Base-by-base conservation (phyloP, 2,797 vertebrate genomes). In the Oryzias sinensis region DNA sequence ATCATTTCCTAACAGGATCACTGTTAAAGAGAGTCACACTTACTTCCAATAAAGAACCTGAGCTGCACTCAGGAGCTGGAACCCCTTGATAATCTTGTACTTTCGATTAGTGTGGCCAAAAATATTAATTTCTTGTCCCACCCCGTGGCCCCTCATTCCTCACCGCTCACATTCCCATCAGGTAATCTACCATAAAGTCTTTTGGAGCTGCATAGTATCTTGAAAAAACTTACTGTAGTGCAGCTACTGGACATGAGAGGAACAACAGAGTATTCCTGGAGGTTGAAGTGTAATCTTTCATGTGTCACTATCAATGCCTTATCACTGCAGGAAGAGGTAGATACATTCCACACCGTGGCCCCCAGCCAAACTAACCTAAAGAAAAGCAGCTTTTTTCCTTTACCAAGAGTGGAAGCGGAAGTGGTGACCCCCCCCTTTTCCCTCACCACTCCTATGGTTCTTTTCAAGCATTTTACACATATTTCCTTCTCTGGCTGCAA, bases 281-380 rank as follows among this genome's bases (percentile, higher is more conserved):
- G 72, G 61, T 67, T 59, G 64, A 65, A 79, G 14, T 20, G 47
- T 56, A 51, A 78, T 78, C 69, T 79, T 77, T 82, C 79, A 80
- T 84, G 86, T 72, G 59, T 56, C 75, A 65, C 76, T 68, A 72
- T 75, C 74, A 62, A 11, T 69, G 45, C 59, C 77, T 84, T 81
- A 84, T 89, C 85, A 78, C 51, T 48, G 47, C 79, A 85, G 83
- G 80, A 84, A 83, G 77, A 54, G 56, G 67, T 63, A 74, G 81
- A 79, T 83, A 76, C 74, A 80, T 87, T 87, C 85, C 83, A 72
- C 51, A 53, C 67, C 54, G 44, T 83, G 85, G 84, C 72, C 49
- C 50, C 17, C 49, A 40, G 82, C 82, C 85, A 87, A 80, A 61
- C 74, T 41, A 74, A 71, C 53, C 67, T 78, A 65, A 72, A 79